Base-by-base conservation (phyloP, 2,113 vertebrate species). In the Desmodus rotundus region DNA sequence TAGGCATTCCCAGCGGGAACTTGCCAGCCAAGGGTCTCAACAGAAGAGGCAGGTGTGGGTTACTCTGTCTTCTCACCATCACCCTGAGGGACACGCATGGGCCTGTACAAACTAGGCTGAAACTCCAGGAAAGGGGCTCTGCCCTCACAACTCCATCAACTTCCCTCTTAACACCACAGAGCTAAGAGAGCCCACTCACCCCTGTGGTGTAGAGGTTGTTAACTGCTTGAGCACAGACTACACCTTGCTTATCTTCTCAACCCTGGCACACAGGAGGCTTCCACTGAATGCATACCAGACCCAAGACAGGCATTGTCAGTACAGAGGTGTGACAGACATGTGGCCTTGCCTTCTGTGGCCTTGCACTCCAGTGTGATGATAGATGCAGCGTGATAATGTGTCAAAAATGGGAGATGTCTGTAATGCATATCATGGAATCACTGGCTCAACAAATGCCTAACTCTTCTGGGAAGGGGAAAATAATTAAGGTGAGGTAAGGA, bases 181-280 rank as follows among this genome's bases (percentile, higher is more conserved):
- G 45, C 22, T 9, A 85, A 52, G 17, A 22, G 24, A 4, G 41
- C 2, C 5, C 1, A 11, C 1, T 26, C 1, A 1, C 22, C 54
- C 17, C 24, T 4, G 0, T 26, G 36, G 7, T 50, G 13, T 38
- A 54, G 24, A 87, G 45, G 26, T 73, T 43, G 3, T 47, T 61
- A 78, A 22, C 22, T 70, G 70, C 36, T 54, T 31, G 19, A 76
- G 10, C 28, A 77, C 33, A 54, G 65, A 8, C 22, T 17, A 19
- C 2, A 74, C 17, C 9, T 76, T 33, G 28, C 65, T 45, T 61
- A 16, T 20, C 68, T 93, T 47, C 91, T 72, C 43, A 54, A 38
- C 43, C n/a, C 58, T 93, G 38, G 52, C 24, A 52, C 68, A 43
- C 3, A 73, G 47, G 26, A 74, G 28, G 31, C 83, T 26, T 41